Percentiles rank a stretch among this genome's conserved stretches.
These are phyloP conservation scores for Dromaius novaehollandiae DNA, from an alignment of 2,113 vertebrate genomes.

Conservation along the genomic window DNA sequence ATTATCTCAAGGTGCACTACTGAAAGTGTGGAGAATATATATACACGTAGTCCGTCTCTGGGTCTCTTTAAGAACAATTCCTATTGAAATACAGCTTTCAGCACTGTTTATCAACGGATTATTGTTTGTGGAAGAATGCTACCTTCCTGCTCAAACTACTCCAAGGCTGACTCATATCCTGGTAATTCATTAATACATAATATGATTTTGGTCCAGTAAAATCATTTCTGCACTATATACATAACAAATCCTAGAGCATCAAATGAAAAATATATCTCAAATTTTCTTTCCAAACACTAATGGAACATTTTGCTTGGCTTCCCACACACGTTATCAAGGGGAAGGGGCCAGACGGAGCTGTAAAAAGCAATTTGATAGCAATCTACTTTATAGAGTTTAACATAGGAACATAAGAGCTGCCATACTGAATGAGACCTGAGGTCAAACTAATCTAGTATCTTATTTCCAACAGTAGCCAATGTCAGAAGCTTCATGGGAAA, in stretches of 20 bases:
- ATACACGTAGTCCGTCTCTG: background rate
- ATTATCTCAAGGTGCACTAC: background rate
- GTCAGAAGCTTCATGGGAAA: constrained; percentile 43
- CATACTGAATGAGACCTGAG: constrained; percentile 12
- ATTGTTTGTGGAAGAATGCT: constrained; percentile 66
- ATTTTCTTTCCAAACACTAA: constrained; percentile 46
- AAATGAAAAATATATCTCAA: constrained; percentile 37
- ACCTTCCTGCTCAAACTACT: constrained; percentile 53
- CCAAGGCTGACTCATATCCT: constrained; percentile 69
- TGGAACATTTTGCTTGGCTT: constrained; percentile 53
- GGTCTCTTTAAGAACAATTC: constrained; percentile 54
- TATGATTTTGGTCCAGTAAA: constrained; percentile 14
- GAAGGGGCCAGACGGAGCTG: background rate
- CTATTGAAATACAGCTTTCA: constrained; percentile 63
- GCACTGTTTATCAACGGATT: constrained; percentile 44
- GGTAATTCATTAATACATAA: constrained; percentile 68
- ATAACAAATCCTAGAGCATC: constrained; percentile 44
- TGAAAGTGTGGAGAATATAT: background rate
- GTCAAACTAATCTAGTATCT: constrained; percentile 52
- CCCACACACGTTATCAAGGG: background rate
- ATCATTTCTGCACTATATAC: constrained; percentile 16
- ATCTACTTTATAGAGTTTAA: background rate
- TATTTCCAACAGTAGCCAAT: background rate
- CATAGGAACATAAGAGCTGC: background rate
- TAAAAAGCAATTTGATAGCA: constrained; percentile 36